These are phyloP conservation scores for Buceros bicornis DNA, from an alignment of 2,797 vertebrate genomes.

Conservation along the genomic window DNA sequence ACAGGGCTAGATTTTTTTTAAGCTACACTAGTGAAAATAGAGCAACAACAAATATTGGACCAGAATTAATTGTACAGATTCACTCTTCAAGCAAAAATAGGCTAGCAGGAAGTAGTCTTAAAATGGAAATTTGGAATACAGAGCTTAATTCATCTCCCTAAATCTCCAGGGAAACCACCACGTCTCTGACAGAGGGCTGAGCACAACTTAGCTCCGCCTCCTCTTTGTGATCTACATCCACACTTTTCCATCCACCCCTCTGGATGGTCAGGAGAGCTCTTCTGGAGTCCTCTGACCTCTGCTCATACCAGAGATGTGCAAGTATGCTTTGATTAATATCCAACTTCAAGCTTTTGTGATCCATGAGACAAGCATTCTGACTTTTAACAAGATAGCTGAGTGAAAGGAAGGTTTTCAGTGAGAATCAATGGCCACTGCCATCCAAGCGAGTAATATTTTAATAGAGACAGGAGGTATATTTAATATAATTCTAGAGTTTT, in stretches of 20 bases:
- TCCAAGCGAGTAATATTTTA: not conserved
- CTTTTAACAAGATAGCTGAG: not conserved
- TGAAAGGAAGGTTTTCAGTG: not conserved
- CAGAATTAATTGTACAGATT: conserved; percentile 32
- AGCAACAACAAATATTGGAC: conserved; percentile 32
- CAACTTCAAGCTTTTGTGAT: not conserved
- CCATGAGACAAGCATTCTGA: not conserved
- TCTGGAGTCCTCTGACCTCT: not conserved
- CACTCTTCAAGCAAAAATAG: not conserved
- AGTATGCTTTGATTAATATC: not conserved
- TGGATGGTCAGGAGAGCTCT: not conserved
- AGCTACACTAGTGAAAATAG: conserved; percentile 33
- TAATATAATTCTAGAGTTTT: not conserved
- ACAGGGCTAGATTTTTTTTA: conserved; percentile 38
- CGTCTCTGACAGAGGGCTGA: not conserved
- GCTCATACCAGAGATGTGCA: not conserved
- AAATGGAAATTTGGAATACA: not conserved
- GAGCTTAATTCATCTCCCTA: not conserved
- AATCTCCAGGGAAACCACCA: not conserved
- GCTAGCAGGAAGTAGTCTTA: not conserved
- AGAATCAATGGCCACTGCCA: not conserved
- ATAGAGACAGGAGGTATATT: not conserved
- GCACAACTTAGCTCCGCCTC: not conserved
- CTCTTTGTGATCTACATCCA: not conserved
- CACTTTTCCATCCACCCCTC: not conserved